These are phyloP conservation scores for Agrotis exclamationis DNA, from an alignment of 2,888 invertebrate species.

Conservation along the genomic window DNA sequence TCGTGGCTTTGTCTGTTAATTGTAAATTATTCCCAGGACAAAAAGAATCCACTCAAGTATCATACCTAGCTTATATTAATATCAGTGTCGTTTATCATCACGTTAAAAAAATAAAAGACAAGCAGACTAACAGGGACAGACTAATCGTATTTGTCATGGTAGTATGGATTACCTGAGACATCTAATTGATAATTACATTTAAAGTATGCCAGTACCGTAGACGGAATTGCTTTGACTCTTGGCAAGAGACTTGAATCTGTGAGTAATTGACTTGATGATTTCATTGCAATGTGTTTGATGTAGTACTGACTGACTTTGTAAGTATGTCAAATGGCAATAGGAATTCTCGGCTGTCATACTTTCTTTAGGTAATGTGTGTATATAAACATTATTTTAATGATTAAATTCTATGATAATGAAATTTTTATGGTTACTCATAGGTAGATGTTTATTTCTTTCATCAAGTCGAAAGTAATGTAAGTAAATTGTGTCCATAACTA, in stretches of 20 bases:
- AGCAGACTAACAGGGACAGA: not conserved
- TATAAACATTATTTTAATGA: no score
- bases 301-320: not conserved
- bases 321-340: not conserved
- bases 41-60: no score
- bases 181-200: conserved; percentile 12
- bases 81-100: no score
- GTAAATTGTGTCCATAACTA: no score
- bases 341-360: not conserved
- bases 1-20: no score
- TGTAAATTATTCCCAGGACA: no score
- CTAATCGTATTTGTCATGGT: not conserved
- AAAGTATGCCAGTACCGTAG: conserved; percentile 28
- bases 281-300: conserved; percentile 26
- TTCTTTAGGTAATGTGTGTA: not conserved
- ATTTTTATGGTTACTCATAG: no score
- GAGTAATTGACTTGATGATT: conserved; percentile 44
- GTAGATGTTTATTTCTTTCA: no score
- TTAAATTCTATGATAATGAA: no score
- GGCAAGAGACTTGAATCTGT: conserved; percentile 32
- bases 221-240: conserved; percentile 44
- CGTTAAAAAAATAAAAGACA: no score
- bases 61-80: no score
- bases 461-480: no score
- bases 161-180: not conserved